Conservation (phyloP, 2,888 invertebrate species). For the Apamea crenata region DNA sequence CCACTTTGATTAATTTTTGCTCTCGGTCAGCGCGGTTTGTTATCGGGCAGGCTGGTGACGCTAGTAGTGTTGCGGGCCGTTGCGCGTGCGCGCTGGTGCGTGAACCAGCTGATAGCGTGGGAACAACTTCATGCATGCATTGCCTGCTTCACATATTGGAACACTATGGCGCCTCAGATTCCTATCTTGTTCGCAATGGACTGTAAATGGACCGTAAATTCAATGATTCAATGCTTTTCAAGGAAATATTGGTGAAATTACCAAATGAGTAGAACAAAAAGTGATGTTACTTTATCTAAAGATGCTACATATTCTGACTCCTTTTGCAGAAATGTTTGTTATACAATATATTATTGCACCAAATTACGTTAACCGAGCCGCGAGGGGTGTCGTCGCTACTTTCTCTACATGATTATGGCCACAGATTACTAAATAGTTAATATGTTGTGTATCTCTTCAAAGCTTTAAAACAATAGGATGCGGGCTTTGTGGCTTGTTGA, state of each 20-base stretch:
- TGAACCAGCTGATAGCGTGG: conserved; percentile 88
- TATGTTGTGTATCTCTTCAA: conserved; percentile 74
- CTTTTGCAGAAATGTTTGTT: not conserved
- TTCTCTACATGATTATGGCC: too few species aligned
- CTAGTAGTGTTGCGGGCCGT: conserved; percentile 75
- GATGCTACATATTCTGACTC: not conserved
- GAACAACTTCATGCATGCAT: conserved; percentile 81
- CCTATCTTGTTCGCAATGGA: conserved; percentile 34
- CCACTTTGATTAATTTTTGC: conserved; percentile 21
- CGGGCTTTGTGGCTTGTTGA: conserved; percentile 78
- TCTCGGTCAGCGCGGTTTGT: conserved; percentile 54
- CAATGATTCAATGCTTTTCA: conserved; percentile 18
- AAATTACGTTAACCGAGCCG: conserved; percentile 5
- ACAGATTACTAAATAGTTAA: too few species aligned
- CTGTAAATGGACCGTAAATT: conserved; percentile 34
- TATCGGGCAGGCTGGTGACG: conserved; percentile 71
- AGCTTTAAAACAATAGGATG: conserved; percentile 84
- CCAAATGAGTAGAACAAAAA: not conserved
- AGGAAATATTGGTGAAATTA: conserved; percentile 3
- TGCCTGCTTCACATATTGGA: conserved; percentile 48
- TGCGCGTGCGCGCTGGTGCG: conserved; percentile 81
- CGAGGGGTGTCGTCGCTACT: conserved; percentile 61
- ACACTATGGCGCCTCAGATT: conserved; percentile 63
- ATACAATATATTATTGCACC: conserved; percentile 29
- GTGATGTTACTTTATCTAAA: not conserved